Conservation (phyloP, 2,797 vertebrate genomes). For the Sphaeramia orbicularis region DNA sequence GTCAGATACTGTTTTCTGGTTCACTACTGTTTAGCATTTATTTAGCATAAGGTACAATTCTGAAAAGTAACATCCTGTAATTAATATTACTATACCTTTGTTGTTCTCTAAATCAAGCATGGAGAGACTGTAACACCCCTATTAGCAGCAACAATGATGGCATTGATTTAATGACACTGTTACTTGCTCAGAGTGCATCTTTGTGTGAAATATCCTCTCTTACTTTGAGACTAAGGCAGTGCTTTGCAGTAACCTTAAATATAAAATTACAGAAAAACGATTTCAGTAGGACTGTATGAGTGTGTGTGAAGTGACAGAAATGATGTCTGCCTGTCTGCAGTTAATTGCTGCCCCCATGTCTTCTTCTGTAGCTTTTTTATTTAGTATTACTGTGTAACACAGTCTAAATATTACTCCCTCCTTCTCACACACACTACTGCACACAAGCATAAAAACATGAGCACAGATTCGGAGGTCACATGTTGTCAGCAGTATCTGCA, state of each 20-base stretch:
- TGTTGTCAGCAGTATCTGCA: conserved; percentile 50
- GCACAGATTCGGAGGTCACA: conserved; percentile 49
- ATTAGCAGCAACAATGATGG: conserved; percentile 63
- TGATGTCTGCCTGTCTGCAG: conserved; percentile 14
- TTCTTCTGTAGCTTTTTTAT: conserved; percentile 15
- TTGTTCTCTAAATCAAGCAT: conserved; percentile 48
- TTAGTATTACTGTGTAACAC: conserved; percentile 21
- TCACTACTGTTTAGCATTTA: conserved; percentile 10
- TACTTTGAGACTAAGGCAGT: conserved; percentile 27
- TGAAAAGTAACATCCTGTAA: conserved; percentile 1
- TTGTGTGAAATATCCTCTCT: conserved; percentile 46
- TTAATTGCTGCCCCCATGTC: conserved; percentile 30
- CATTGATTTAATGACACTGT: conserved; percentile 69
- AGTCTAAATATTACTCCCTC: conserved; percentile 27
- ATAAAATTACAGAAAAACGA: conserved; percentile 27
- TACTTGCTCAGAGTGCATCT: conserved; percentile 51
- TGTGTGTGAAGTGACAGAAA: conserved; percentile 28
- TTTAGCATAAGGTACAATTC: conserved; percentile 1
- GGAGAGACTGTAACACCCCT: conserved; percentile 39
- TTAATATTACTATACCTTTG: conserved; percentile 41
- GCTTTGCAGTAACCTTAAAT: conserved; percentile 12
- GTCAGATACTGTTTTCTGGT: conserved; percentile 2
- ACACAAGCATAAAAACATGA: conserved; percentile 18
- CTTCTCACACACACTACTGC: neutral
- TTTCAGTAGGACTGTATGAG: neutral